Evolutionary conservation across 2,888 invertebrate genomes (phyloP).

Genomic region (Dryocosmus kuriphilus): DNA sequence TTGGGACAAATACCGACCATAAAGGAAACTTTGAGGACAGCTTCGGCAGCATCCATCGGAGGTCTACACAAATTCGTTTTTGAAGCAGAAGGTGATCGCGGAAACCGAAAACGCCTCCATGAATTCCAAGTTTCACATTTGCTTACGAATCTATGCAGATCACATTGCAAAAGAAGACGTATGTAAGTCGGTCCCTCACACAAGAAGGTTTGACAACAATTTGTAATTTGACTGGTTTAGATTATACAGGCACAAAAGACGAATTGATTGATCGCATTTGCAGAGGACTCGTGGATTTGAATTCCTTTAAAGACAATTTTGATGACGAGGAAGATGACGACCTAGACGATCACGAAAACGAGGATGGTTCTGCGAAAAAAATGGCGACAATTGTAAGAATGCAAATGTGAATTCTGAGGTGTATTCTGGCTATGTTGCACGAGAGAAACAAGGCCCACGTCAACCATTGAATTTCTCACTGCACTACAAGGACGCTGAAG

Average conservation of each 20-base stretch:
- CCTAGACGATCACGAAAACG: no score
- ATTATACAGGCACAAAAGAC: slow-evolving; percentile 33
- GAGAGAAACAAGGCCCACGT: background rate
- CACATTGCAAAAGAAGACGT: slow-evolving; percentile 14
- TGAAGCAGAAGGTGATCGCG: slow-evolving; percentile 36
- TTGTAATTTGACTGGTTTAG: slow-evolving; percentile 31
- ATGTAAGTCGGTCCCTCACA: background rate
- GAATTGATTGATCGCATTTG: slow-evolving; percentile 33
- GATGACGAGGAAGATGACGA: slow-evolving; percentile 2
- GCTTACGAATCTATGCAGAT: background rate
- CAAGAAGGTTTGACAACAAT: slow-evolving; percentile 11
- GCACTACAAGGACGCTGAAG: slow-evolving; percentile 36
- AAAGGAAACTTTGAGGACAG: background rate
- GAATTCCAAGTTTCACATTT: slow-evolving; percentile 44
- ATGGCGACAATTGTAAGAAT: no score
- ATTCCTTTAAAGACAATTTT: background rate
- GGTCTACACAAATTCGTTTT: slow-evolving; percentile 34
- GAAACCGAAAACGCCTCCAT: slow-evolving; percentile 40
- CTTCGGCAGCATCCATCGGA: slow-evolving; percentile 29
- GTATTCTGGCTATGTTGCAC: no score
- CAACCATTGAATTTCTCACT: slow-evolving; percentile 17
- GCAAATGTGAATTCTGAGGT: no score
- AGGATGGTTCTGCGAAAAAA: background rate
- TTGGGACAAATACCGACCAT: slow-evolving; percentile 19
- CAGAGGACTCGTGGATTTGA: slow-evolving; percentile 22